Conservation (phyloP, 1,140 invertebrate genomes). For the Tetranychus cinnabarinus region DNA sequence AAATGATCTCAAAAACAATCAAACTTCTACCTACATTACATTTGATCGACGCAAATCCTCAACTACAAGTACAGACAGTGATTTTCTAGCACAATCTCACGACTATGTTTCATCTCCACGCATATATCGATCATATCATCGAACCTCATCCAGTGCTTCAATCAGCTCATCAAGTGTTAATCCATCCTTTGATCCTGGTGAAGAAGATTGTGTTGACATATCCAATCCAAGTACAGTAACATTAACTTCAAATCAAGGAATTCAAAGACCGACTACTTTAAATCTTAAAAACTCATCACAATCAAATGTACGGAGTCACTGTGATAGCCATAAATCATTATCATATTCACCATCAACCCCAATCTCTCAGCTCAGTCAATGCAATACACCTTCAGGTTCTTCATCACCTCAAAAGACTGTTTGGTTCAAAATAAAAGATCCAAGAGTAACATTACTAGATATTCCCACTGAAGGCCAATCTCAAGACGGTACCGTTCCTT, state of each 20-base stretch:
- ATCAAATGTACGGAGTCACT: not conserved
- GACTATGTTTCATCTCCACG: not conserved
- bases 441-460: constrained; percentile 27
- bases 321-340: not conserved
- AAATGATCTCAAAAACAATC: not conserved
- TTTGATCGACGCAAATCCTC: not conserved
- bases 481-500: constrained; percentile 34
- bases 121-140: not conserved
- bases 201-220: not conserved
- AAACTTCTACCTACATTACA: not conserved
- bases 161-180: not conserved
- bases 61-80: not conserved
- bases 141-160: not conserved
- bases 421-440: not conserved
- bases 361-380: not conserved
- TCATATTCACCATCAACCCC: not conserved
- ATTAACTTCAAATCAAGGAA: not conserved
- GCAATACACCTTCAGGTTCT: not conserved
- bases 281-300: not conserved
- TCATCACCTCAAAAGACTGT: not conserved
- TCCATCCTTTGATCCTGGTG: not conserved
- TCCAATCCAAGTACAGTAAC: not conserved
- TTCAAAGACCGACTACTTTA: not conserved
- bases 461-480: constrained; percentile 24
- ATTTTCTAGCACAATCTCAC: not conserved